These are phyloP conservation scores for Drosophila triauraria DNA, from an alignment of 1,140 invertebrate species.

Conservation along the genomic window DNA sequence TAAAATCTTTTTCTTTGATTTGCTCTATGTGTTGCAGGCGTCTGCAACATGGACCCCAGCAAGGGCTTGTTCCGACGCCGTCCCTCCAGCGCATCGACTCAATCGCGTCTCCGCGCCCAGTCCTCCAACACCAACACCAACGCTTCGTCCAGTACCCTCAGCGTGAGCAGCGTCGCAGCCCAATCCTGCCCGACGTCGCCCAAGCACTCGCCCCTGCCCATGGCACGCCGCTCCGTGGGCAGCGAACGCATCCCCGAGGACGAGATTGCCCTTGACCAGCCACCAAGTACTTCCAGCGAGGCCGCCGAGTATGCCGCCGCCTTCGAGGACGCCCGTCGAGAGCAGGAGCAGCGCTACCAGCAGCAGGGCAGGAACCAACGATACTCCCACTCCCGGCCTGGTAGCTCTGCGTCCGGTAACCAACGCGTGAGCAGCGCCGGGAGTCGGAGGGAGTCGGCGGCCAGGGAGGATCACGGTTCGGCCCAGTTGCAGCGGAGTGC, in stretches of 20 bases:
- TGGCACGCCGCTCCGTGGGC: conserved; percentile 68
- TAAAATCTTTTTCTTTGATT: conserved; percentile 2
- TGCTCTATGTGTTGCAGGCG: conserved; percentile 59
- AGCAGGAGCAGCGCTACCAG: conserved; percentile 56
- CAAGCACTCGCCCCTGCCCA: conserved; percentile 69
- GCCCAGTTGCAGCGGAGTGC: conserved; percentile 84
- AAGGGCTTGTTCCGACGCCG: conserved; percentile 86
- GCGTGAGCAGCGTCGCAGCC: conserved; percentile 45
- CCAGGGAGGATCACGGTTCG: conserved; percentile 18
- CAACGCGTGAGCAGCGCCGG: conserved; percentile 69
- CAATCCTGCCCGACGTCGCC: conserved; percentile 84
- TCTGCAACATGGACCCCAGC: conserved; percentile 85
- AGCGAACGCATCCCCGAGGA: conserved; percentile 79
- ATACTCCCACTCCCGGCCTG: conserved; percentile 51
- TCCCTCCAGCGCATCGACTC: conserved; percentile 73
- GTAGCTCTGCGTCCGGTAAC: conserved; percentile 31
- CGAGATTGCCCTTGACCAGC: conserved; percentile 59
- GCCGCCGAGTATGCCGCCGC: conserved; percentile 72
- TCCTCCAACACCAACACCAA: conserved; percentile 71
- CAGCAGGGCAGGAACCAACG: conserved; percentile 37
- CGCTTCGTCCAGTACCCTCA: conserved; percentile 56
- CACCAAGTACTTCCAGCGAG: conserved; percentile 67
- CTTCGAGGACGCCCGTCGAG: conserved; percentile 67
- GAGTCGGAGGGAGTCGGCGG: conserved; percentile 41
- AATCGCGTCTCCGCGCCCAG: conserved; percentile 68